Conservation (phyloP, 2,888 invertebrate species). For the Linnaemya tessellans region DNA sequence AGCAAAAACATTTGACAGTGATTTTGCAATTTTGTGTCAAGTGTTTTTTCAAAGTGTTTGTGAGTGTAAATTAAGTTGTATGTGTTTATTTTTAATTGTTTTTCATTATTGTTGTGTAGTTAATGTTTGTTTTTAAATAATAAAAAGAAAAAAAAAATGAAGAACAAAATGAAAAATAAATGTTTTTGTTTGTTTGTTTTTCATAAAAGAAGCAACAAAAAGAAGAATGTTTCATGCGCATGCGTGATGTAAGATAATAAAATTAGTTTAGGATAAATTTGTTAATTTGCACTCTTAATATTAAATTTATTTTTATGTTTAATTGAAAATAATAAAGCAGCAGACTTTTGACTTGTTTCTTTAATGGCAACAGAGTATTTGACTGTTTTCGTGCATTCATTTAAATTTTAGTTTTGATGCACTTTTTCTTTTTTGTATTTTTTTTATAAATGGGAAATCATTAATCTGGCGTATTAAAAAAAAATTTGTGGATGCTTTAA, state of each 20-base stretch:
- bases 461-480: too few relatives aligned
- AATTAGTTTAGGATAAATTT: conserved; percentile 81
- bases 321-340: conserved; percentile 28
- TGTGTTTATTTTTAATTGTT: conserved; percentile 56
- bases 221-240: conserved; percentile 82
- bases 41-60: conserved; percentile 50
- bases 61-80: conserved; percentile 35
- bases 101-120: conserved; percentile 35
- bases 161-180: conserved; percentile 40
- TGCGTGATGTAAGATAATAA: conserved; percentile 83
- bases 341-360: background rate
- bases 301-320: conserved; percentile 72
- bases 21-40: conserved; percentile 61
- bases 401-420: background rate
- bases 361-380: background rate
- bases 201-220: conserved; percentile 70
- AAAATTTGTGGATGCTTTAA: too few relatives aligned
- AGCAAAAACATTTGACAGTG: conserved; percentile 61
- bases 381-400: conserved; percentile 49
- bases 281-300: conserved; percentile 74
- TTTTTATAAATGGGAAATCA: too few relatives aligned
- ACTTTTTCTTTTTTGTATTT: background rate
- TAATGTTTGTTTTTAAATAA: conserved; percentile 37
- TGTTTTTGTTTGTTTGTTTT: conserved; percentile 1
- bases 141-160: conserved; percentile 38